Percentiles rank a stretch among this genome's conserved stretches.
Conservation (phyloP, 2,888 invertebrate genomes). For the Gari tellinella region DNA sequence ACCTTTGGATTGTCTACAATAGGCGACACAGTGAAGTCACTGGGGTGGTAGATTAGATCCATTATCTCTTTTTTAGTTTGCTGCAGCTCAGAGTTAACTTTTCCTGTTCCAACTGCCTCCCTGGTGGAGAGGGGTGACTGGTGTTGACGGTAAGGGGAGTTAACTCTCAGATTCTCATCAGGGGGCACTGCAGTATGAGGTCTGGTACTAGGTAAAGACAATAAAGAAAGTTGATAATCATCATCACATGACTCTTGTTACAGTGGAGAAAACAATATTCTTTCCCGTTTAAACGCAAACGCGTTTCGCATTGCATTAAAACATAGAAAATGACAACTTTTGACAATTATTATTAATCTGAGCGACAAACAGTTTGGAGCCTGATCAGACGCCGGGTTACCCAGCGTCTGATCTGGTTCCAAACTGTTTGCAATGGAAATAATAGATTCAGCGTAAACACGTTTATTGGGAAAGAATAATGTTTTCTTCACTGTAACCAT, state of each 20-base stretch:
- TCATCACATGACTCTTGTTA: background rate
- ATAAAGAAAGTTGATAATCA: background rate
- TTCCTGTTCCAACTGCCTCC: slow-evolving; percentile 68
- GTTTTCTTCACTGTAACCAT: too few relatives aligned
- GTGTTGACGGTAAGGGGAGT: slow-evolving; percentile 74
- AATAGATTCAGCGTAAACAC: too few relatives aligned
- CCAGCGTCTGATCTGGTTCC: too few relatives aligned
- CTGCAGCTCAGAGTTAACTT: slow-evolving; percentile 55
- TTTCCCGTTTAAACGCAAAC: too few relatives aligned
- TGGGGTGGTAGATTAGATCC: slow-evolving; percentile 79
- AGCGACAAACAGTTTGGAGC: too few relatives aligned
- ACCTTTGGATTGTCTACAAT: slow-evolving; percentile 83
- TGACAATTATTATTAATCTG: too few relatives aligned
- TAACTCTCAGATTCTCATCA: slow-evolving; percentile 74
- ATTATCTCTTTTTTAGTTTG: slow-evolving; percentile 66
- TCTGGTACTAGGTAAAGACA: slow-evolving; percentile 69
- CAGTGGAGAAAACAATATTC: too few relatives aligned
- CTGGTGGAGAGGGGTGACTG: slow-evolving; percentile 77
- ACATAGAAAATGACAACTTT: too few relatives aligned
- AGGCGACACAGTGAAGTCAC: slow-evolving; percentile 80
- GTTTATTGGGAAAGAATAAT: too few relatives aligned
- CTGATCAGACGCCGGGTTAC: too few relatives aligned
- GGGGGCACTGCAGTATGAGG: slow-evolving; percentile 80
- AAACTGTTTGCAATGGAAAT: too few relatives aligned
- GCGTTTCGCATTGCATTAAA: too few relatives aligned